Evolutionary conservation across 2,113 vertebrate species (phyloP).

Genomic region (Phaethon lepturus): DNA sequence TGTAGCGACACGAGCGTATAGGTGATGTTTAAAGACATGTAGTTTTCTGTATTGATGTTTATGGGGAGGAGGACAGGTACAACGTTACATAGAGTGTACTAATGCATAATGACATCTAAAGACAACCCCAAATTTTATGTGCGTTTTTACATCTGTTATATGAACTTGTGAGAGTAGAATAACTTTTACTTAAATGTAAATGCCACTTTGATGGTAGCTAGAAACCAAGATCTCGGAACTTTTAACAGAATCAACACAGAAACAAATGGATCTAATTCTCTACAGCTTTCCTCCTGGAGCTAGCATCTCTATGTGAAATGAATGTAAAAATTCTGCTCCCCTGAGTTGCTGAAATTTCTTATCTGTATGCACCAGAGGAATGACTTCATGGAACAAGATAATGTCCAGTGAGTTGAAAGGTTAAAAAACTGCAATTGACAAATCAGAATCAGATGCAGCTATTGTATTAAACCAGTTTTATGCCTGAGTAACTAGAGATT

Average conservation of each 20-base stretch:
- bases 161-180: not conserved
- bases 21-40: not conserved
- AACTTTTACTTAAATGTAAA: not conserved
- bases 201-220: not conserved
- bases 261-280: not conserved
- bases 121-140: not conserved
- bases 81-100: not conserved
- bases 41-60: not conserved
- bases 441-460: not conserved
- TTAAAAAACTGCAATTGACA: not conserved
- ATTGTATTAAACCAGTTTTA: not conserved
- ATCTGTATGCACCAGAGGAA: not conserved
- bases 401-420: not conserved
- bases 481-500: not conserved
- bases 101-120: not conserved
- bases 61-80: not conserved
- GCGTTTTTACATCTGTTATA: not conserved
- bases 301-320: not conserved
- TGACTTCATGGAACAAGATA: not conserved
- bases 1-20: fast-evolving
- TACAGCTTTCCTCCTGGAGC: not conserved
- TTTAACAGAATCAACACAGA: not conserved
- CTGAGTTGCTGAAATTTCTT: not conserved
- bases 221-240: not conserved
- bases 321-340: not conserved